These are phyloP conservation scores for Petrolisthes cinctipes DNA, from an alignment of 2,888 invertebrate genomes.

Conservation along the genomic window DNA sequence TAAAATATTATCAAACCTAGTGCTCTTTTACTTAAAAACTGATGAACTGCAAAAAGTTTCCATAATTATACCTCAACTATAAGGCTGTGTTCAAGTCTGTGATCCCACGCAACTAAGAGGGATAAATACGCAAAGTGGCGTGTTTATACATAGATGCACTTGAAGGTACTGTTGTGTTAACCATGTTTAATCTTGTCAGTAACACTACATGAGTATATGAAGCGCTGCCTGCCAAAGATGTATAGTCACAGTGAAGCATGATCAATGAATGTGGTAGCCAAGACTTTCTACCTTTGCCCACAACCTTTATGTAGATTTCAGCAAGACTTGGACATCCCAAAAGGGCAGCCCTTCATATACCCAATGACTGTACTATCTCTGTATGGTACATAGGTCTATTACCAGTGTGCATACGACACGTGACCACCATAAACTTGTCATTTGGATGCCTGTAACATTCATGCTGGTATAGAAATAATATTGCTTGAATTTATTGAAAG, in stretches of 20 bases:
- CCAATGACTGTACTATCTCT: conserved; percentile 41
- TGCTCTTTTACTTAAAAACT: conserved; percentile 38
- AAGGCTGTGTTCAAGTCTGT: conserved; percentile 66
- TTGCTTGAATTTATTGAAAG: not conserved
- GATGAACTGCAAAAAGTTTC: conserved; percentile 57
- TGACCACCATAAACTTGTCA: conserved; percentile 21
- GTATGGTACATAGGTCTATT: conserved; percentile 14
- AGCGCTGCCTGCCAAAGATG: not conserved
- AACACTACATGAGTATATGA: conserved; percentile 47
- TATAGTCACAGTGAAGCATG: no score
- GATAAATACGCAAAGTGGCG: conserved; percentile 60
- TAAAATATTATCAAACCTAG: conserved; percentile 36
- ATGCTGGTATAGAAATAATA: conserved; percentile 26
- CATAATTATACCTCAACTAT: conserved; percentile 64
- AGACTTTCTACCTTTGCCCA: no score
- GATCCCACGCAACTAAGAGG: conserved; percentile 64
- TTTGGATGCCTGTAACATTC: conserved; percentile 47
- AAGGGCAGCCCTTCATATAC: not conserved
- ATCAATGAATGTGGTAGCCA: no score
- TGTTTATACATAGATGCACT: conserved; percentile 60
- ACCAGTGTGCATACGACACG: conserved; percentile 35
- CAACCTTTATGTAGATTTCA: no score
- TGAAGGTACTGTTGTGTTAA: conserved; percentile 60
- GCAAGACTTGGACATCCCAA: no score
- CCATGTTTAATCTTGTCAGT: conserved; percentile 47